These are phyloP conservation scores for Pogonomyrmex californicus DNA, from an alignment of 1,140 invertebrate genomes.

Conservation along the genomic window DNA sequence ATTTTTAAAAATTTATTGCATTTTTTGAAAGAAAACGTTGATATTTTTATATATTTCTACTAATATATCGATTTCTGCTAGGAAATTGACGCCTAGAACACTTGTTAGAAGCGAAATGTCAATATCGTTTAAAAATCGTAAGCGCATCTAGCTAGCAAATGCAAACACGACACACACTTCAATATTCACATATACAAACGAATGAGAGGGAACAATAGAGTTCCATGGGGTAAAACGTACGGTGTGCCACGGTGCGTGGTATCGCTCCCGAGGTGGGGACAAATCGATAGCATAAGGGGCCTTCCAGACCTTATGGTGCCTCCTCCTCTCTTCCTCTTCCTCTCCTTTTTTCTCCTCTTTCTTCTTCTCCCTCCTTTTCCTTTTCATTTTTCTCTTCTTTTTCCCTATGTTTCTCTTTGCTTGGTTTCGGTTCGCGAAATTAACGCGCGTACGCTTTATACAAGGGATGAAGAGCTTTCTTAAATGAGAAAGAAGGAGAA, in stretches of 20 bases:
- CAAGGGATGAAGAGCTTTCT: not conserved
- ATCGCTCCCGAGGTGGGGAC: conserved; percentile 78
- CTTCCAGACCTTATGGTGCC: conserved; percentile 83
- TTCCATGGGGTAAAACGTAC: conserved; percentile 76
- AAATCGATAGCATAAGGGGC: conserved; percentile 84
- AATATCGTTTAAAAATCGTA: conserved; percentile 25
- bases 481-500: conserved; percentile 4
- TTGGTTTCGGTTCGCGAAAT: conserved; percentile 68
- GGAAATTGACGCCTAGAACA: conserved; percentile 5
- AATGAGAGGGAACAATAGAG: conserved; percentile 75
- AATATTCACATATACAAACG: conserved; percentile 47
- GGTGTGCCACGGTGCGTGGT: conserved; percentile 75
- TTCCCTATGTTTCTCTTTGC: conserved; percentile 31
- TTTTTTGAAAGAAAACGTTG: not conserved
- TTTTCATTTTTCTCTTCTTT: conserved; percentile 28
- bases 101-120: conserved; percentile 24
- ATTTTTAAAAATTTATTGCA: not conserved
- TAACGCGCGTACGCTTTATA: conserved; percentile 66
- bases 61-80: not conserved
- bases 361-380: conserved; percentile 34
- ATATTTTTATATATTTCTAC: not conserved
- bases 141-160: not conserved
- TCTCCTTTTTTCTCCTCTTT: conserved; percentile 52
- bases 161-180: conserved; percentile 50
- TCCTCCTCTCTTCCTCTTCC: conserved; percentile 66